Conservation (phyloP, 2,888 invertebrate species). For the Drosophila subsilvestris region DNA sequence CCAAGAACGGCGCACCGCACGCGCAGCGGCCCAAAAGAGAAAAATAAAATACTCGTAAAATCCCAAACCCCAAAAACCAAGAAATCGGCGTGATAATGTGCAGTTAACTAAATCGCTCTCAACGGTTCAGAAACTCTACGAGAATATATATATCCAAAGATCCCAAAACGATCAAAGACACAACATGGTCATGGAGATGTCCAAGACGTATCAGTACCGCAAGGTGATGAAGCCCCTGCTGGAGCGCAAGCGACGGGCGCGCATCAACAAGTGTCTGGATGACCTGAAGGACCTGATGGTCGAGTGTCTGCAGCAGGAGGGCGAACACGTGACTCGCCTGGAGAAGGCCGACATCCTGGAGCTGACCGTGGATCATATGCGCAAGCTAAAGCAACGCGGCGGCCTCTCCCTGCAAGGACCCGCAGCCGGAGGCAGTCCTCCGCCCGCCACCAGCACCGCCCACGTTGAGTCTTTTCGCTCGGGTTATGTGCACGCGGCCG, state of each 20-base stretch:
- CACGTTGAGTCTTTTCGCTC: constrained; percentile 93
- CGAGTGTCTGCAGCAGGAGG: constrained; percentile 88
- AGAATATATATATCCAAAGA: constrained; percentile 4
- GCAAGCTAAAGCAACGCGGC: constrained; percentile 90
- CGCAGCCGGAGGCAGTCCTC: constrained; percentile 18
- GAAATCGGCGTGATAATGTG: constrained; percentile 65
- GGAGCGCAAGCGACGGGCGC: constrained; percentile 93
- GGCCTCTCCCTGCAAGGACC: constrained; percentile 86
- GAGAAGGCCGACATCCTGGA: constrained; percentile 96
- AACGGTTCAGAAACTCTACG: constrained; percentile 15
- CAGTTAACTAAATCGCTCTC: constrained; percentile 25
- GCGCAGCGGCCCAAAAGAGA: constrained; percentile 51
- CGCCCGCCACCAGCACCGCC: constrained; percentile 77
- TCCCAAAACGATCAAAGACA: background rate
- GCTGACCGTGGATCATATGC: constrained; percentile 93
- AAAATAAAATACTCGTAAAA: constrained; percentile 19
- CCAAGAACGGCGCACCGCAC: constrained; percentile 57
- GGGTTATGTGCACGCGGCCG: constrained; percentile 95
- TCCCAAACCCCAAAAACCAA: constrained; percentile 11
- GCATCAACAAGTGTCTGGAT: constrained; percentile 95
- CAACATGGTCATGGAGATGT: constrained; percentile 86
- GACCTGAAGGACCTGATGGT: constrained; percentile 96
- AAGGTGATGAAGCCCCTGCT: constrained; percentile 97
- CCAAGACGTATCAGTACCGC: constrained; percentile 96
- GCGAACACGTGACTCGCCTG: constrained; percentile 94